Evolutionary conservation across 2,888 invertebrate genomes (phyloP).

Genomic region (Thumatha senex): DNA sequence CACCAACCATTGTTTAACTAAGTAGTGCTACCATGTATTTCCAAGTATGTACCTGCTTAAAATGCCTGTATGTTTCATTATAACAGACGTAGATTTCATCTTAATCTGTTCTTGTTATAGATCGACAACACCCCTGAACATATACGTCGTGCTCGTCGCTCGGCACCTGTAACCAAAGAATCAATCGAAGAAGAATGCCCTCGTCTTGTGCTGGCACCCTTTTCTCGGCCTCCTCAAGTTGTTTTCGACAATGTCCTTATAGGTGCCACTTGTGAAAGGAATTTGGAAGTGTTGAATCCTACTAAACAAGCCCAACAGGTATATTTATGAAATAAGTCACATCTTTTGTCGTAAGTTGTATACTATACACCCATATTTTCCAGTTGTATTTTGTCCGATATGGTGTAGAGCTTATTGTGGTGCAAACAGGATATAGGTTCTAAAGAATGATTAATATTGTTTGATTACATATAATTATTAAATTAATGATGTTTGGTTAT

Average conservation of each 20-base stretch:
- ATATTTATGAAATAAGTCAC: neutral
- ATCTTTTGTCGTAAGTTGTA: no score
- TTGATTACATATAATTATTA: no score
- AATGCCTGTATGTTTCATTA: no score
- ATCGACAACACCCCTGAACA: constrained; percentile 79
- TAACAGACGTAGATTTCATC: no score
- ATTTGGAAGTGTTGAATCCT: constrained; percentile 85
- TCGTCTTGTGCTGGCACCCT: constrained; percentile 85
- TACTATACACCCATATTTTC: no score
- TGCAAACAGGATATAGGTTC: no score
- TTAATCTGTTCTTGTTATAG: constrained; percentile 39
- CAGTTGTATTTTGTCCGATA: no score
- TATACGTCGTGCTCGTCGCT: constrained; percentile 58
- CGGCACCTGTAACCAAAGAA: constrained; percentile 51
- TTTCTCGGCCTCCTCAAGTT: constrained; percentile 86
- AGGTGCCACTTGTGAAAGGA: constrained; percentile 78
- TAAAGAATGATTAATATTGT: no score
- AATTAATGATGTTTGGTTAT: no score
- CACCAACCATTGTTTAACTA: constrained; percentile 1
- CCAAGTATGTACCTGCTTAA: constrained; percentile 22
- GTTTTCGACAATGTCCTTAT: constrained; percentile 87
- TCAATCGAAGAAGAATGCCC: constrained; percentile 73
- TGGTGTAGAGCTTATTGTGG: no score
- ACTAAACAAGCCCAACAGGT: constrained; percentile 69
- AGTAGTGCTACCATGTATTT: constrained; percentile 29